Base-by-base conservation (phyloP, 2,797 vertebrate genomes). In the Manis crassicaudata region DNA sequence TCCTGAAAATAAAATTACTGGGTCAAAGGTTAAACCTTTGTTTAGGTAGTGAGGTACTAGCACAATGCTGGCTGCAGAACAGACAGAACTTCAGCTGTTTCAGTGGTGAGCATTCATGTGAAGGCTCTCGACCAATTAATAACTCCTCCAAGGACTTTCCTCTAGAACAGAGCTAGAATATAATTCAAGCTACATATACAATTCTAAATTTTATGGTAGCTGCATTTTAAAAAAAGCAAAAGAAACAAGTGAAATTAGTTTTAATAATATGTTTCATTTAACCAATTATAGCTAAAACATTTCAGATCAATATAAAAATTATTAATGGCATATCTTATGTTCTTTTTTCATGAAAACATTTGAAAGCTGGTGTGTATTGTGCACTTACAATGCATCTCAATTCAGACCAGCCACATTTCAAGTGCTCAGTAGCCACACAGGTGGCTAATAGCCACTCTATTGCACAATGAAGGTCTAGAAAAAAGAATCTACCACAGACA, bases 141-240 rank as follows among this genome's bases (percentile, higher is more conserved):
- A 21, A 46, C 32, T 29, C 52, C 73, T 29, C n/a, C 16, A 10
- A 43, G 23, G 11, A 17, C 52, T 3, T 58, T 27, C 6, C 27
- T 84, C 54, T 14, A 29, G 43, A 46, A 13, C 20, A 13, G 60
- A 0, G 0, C 21, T 21, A 18, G 25, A 25, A 1, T 13, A 0
- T 17, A n/a, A 29, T 4, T 0, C 29, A 25, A 80, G 21, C 43
- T 21, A 25, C 17, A 6, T 0, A 0, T 10, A 2, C 37, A 21
- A 13, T 43, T 86, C 68, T 75, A 5, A 6, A 12, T 83, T 40
- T 35, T 46, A 25, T 20, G n/a, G 10, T 11, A 54, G 60, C 16
- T 76, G 65, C 56, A 25, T 54, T 72, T 88, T 29, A 32, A 60
- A 87, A 81, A 35, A 63, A 46, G 27, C n/a, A 54, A 52, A 50